phyloP scores from a whole-genome alignment of 1,140 invertebrate species.

The Rhagoletis pomonella region DNA sequence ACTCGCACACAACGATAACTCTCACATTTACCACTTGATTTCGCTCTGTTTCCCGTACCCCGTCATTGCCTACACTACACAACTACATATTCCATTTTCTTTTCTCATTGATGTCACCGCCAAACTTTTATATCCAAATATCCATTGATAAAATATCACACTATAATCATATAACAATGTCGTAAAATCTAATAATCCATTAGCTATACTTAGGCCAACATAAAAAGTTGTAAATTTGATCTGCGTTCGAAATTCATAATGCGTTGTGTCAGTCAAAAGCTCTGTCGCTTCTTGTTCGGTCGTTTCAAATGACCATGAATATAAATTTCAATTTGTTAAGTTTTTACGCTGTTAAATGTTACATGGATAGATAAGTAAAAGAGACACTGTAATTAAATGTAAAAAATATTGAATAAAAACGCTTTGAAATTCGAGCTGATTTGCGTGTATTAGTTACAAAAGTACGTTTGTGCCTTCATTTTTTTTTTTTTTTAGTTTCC shows the following conservation, averaged over 20 bases:
- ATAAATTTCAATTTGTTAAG: background rate
- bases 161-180: conserved; percentile 27
- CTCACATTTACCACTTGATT: background rate
- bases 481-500: conserved; percentile 1
- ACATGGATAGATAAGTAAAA: too few relatives aligned
- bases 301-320: background rate
- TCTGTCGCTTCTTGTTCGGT: background rate
- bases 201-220: conserved; percentile 40
- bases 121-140: background rate
- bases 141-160: conserved; percentile 15
- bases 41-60: background rate
- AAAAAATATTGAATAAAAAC: too few relatives aligned
- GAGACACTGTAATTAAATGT: too few relatives aligned
- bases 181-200: conserved; percentile 44
- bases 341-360: background rate
- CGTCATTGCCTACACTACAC: too few relatives aligned
- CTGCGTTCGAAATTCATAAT: conserved; percentile 35
- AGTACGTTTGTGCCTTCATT: background rate
- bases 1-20: background rate
- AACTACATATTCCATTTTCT: background rate
- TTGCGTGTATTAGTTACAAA: background rate
- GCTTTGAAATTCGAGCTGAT: conserved; percentile 24
- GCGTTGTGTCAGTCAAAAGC: background rate
- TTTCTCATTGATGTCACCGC: conserved; percentile 11
- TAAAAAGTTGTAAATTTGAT: conserved; percentile 1